Percentiles rank a stretch among this genome's conserved stretches.
phyloP scores from a whole-genome alignment of 2,113 vertebrate genomes.

The Casuarius casuarius region DNA sequence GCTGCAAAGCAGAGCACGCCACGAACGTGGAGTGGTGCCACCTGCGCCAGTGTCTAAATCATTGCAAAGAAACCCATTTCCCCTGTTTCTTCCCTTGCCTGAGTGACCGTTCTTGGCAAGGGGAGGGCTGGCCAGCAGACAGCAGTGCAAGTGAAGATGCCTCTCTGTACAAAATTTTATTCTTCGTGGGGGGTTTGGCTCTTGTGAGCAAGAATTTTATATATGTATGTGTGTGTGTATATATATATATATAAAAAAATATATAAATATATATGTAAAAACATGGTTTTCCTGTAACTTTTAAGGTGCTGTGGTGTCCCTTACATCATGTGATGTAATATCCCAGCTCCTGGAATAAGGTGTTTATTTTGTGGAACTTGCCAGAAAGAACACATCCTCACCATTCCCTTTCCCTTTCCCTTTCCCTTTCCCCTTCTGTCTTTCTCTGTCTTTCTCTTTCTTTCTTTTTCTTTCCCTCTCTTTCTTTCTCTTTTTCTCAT shows the following conservation, averaged over 20 bases:
- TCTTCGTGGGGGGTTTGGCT: background rate
- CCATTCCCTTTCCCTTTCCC: background rate
- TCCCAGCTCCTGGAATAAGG: constrained; percentile 56
- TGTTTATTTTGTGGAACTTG: constrained; percentile 52
- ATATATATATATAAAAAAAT: too few species aligned
- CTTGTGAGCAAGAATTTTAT: background rate
- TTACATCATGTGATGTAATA: background rate
- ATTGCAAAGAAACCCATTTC: background rate
- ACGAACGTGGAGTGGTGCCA: too few species aligned
- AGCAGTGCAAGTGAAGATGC: background rate
- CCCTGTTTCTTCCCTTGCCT: background rate
- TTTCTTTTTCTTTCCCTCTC: too few species aligned
- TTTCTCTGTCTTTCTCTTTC: too few species aligned
- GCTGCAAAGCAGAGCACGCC: background rate
- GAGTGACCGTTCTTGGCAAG: too few species aligned
- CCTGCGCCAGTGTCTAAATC: too few species aligned
- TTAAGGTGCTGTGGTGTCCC: background rate
- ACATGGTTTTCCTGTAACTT: background rate
- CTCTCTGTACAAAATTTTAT: background rate
- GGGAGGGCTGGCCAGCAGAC: too few species aligned
- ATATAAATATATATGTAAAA: too few species aligned
- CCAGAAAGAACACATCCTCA: background rate
- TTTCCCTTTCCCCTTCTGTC: too few species aligned
- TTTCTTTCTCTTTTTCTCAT: too few species aligned
- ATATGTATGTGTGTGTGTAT: too few species aligned